Percentiles rank a stretch among this genome's conserved stretches.
Conservation (phyloP, 2,797 vertebrate species). For the Spinus pinus region DNA sequence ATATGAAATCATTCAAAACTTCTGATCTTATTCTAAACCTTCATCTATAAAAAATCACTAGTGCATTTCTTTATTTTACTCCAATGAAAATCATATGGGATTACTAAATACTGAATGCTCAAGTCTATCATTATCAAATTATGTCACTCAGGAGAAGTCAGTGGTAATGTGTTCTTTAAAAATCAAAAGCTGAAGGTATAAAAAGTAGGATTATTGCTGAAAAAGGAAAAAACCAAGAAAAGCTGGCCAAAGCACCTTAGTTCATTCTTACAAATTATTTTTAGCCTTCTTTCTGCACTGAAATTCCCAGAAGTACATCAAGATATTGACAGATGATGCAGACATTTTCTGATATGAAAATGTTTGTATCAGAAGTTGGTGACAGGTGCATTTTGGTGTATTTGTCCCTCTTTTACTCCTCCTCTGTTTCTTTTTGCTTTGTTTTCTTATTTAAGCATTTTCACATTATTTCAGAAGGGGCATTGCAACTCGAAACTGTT, state of each 20-base stretch:
- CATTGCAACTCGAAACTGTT: background rate
- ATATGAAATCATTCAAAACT: constrained; percentile 34
- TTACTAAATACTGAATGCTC: background rate
- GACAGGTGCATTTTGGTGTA: background rate
- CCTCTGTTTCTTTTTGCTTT: background rate
- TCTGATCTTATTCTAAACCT: background rate
- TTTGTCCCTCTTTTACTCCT: background rate
- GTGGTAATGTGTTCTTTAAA: constrained; percentile 15
- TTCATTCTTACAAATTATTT: background rate
- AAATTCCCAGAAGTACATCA: background rate
- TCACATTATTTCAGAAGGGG: background rate
- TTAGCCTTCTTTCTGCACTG: background rate
- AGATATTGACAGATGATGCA: background rate
- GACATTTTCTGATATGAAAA: background rate
- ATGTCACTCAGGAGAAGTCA: constrained; percentile 7
- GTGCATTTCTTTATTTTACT: constrained; percentile 20
- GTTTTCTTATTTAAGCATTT: background rate
- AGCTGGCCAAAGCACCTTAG: background rate
- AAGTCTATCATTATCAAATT: background rate
- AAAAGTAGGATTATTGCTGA: background rate
- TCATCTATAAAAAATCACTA: constrained; percentile 4
- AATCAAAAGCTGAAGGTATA: constrained; percentile 13
- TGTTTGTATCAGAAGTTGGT: background rate
- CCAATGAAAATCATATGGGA: constrained; percentile 49
- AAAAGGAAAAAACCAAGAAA: accelerated